Evolutionary conservation across 37 sponge, comb jelly and placozoan species (phyloP).

Genomic region (Haliclona indistincta): DNA sequence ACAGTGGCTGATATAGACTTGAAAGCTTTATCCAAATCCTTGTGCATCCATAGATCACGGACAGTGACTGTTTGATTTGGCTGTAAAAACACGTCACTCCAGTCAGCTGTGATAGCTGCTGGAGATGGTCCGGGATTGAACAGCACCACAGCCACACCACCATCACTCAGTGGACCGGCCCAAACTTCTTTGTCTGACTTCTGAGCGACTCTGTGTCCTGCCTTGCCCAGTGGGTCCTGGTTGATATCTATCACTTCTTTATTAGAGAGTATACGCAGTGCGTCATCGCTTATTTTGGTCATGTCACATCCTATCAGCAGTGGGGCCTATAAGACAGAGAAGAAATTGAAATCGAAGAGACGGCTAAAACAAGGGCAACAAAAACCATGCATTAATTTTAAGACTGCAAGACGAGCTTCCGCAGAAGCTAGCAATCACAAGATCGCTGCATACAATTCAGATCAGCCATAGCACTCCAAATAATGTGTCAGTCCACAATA

Average conservation of each 20-base stretch:
- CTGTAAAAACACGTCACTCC: no score
- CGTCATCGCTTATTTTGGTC: conserved; percentile 49
- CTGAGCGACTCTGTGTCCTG: conserved; percentile 53
- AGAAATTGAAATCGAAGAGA: neutral
- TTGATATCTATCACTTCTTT: conserved; percentile 84
- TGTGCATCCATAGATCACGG: conserved; percentile 76
- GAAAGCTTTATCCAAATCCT: conserved; percentile 41
- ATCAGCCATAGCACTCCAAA: no score
- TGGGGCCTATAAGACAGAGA: conserved; percentile 32
- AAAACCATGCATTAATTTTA: no score
- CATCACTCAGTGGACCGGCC: conserved; percentile 54
- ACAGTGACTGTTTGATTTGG: conserved; percentile 27
- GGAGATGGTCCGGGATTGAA: conserved; percentile 46
- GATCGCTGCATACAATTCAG: no score
- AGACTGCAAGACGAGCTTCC: no score
- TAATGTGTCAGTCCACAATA: no score
- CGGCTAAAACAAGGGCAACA: no score
- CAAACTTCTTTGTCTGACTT: conserved; percentile 64
- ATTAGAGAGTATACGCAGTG: conserved; percentile 80
- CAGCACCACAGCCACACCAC: conserved; percentile 50
- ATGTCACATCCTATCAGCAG: conserved; percentile 85
- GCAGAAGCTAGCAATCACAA: no score
- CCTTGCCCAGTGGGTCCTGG: conserved; percentile 74
- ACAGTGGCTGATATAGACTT: conserved; percentile 48
- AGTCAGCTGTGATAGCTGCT: conserved; percentile 36